These are phyloP conservation scores for Drosophila hydei DNA, from an alignment of 1,140 invertebrate genomes.

Conservation along the genomic window DNA sequence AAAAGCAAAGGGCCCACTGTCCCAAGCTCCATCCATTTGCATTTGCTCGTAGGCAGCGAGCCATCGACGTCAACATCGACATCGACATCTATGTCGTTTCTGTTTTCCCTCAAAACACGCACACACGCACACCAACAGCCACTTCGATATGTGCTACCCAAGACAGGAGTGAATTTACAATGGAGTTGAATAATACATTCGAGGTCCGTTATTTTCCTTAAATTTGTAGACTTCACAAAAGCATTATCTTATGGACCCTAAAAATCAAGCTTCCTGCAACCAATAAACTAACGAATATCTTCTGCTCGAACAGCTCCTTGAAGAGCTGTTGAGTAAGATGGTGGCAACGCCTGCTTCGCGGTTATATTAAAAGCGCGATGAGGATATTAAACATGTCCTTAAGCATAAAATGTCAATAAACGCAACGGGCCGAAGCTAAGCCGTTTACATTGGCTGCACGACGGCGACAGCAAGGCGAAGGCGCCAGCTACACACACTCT, in stretches of 20 bases:
- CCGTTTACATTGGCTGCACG: constrained; percentile 64
- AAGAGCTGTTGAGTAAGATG: not conserved
- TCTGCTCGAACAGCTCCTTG: not conserved
- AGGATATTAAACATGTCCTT: constrained; percentile 78
- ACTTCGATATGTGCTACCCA: not conserved
- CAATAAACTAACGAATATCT: not conserved
- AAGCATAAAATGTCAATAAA: constrained; percentile 79
- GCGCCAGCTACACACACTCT: constrained; percentile 22
- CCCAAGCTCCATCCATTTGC: constrained; percentile 53
- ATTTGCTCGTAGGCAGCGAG: constrained; percentile 38
- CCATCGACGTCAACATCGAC: constrained; percentile 10
- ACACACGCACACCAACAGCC: not conserved
- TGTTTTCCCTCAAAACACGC: constrained; percentile 34
- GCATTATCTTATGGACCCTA: not conserved
- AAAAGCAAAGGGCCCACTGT: constrained; percentile 46
- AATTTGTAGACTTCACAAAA: not conserved
- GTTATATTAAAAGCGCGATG: constrained; percentile 36
- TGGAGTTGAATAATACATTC: constrained; percentile 31
- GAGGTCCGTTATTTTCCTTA: constrained; percentile 7
- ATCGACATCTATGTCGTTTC: constrained; percentile 29
- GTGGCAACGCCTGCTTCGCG: constrained; percentile 6
- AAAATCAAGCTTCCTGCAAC: not conserved
- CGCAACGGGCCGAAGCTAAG: constrained; percentile 71
- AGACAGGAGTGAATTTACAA: constrained; percentile 18
- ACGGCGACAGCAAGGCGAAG: constrained; percentile 29